Base-by-base conservation (phyloP, 1,140 invertebrate species). In the Diuraphis noxia region DNA sequence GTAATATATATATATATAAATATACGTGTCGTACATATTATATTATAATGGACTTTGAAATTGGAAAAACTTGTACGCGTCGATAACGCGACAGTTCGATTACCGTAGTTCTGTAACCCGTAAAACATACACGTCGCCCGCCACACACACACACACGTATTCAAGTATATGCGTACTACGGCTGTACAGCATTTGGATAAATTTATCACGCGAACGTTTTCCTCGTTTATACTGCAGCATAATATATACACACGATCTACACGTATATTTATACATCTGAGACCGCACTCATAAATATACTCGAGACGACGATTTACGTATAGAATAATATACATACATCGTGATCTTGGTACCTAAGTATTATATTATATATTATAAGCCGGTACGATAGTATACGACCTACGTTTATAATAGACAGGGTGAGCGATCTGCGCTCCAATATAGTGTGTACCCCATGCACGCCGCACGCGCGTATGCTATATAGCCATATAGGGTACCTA, bases 1-100 rank as follows among this genome's bases (percentile, higher is more conserved):
- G 34, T 72, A 72, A n/a, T n/a, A 63, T 63, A 63, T n/a, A n/a
- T n/a, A n/a, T n/a, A 63, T 63, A 63, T 19, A 72, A 23, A 40
- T 81, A 81, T 84, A 43, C 41, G 82, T 34, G 81, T 41, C n/a
- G 82, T 46, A 85, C n/a, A 34, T 36, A 38, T 34, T 79, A 38
- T 79, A 25, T 79, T 36, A 38, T 84, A 52, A 86, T 52, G 46
- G 85, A 52, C 34, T 86, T 23, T 86, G 25, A 86, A 86, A 86
- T 86, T 86, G 85, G 85, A 86, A 86, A 86, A 86, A 38, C 46
- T 49, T 86, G 85, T 86, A 52, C 46, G 46, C 34, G 34, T n/a
- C 85, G 43, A 84, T 46, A 84, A 46, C 41, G 84, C 19, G 84
- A 85, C 25, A 85, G 43, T 72, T 72, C n/a, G 56, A 72, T n/a